A percentile compares a stretch with the other conserved stretches of the same genome.
phyloP scores from a whole-genome alignment of 2,113 vertebrate genomes.

The Reinhardtius hippoglossoides region DNA sequence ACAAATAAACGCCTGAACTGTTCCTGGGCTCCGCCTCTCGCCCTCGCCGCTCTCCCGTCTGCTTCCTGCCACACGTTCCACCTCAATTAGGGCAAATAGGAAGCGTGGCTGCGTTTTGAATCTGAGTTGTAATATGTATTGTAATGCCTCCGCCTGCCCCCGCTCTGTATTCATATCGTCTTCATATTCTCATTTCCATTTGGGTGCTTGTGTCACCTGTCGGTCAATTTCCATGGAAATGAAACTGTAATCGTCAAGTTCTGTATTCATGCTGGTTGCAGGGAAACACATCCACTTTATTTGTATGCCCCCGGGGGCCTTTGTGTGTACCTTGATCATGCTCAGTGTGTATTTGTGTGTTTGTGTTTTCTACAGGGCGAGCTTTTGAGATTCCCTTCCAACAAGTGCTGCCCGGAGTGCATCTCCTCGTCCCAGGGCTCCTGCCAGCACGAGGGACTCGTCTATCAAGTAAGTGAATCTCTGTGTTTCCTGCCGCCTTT shows the following conservation, averaged over 20 bases:
- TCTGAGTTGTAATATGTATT: constrained; percentile 3
- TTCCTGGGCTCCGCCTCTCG: not conserved
- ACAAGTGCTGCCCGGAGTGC: constrained; percentile 91
- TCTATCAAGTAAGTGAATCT: constrained; percentile 84
- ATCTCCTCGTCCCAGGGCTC: constrained; percentile 73
- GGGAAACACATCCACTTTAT: not conserved
- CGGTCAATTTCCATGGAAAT: constrained; percentile 37
- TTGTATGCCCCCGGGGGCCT: not conserved
- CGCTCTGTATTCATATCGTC: constrained; percentile 2
- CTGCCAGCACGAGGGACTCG: constrained; percentile 85
- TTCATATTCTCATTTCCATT: constrained; percentile 1
- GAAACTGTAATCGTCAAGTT: not conserved
- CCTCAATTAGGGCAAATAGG: not conserved
- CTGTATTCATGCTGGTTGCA: not conserved
- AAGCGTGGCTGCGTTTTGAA: not conserved
- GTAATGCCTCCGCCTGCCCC: not conserved
- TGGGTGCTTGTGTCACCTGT: not conserved
- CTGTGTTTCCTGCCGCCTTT: too few species aligned
- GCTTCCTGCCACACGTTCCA: not conserved
- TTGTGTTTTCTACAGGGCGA: constrained; percentile 84
- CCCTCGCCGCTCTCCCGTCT: not conserved
- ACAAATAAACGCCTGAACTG: not conserved
- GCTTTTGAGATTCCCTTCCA: constrained; percentile 86
- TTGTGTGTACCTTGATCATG: not conserved
- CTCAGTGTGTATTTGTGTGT: constrained; percentile 15